Conservation (phyloP, 2,797 vertebrate species). For the Silurus lanzhouensis region DNA sequence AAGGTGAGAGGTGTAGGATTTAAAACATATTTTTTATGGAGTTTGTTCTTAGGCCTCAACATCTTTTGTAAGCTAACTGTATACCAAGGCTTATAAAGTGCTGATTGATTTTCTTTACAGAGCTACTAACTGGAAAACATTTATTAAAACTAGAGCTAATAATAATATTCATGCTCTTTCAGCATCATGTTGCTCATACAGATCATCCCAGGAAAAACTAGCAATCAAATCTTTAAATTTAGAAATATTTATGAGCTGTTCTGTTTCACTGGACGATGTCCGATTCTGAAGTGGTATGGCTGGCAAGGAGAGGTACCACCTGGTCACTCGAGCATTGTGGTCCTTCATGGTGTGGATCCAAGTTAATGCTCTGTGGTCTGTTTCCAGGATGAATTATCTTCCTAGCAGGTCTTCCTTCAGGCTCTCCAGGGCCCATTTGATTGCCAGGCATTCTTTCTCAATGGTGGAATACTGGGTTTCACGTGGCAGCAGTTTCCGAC, state of each 20-base stretch:
- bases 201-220: background rate
- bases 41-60: background rate
- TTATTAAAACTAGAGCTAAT: background rate
- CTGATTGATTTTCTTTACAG: background rate
- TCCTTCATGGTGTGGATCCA: too few relatives aligned
- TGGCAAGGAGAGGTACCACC: too few relatives aligned
- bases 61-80: background rate
- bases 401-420: too few relatives aligned
- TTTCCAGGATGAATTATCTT: too few relatives aligned
- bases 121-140: background rate
- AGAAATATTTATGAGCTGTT: background rate
- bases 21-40: background rate
- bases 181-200: background rate
- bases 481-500: too few relatives aligned
- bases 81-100: background rate
- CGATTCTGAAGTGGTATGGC: too few relatives aligned
- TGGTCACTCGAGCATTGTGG: too few relatives aligned
- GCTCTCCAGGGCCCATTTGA: too few relatives aligned
- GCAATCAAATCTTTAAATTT: background rate
- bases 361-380: too few relatives aligned
- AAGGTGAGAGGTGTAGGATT: background rate
- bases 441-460: too few relatives aligned
- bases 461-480: too few relatives aligned
- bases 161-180: background rate
- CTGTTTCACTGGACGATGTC: too few relatives aligned